Evolutionary conservation across 1,140 invertebrate genomes (phyloP).

Genomic region (Drosophila littoralis): DNA sequence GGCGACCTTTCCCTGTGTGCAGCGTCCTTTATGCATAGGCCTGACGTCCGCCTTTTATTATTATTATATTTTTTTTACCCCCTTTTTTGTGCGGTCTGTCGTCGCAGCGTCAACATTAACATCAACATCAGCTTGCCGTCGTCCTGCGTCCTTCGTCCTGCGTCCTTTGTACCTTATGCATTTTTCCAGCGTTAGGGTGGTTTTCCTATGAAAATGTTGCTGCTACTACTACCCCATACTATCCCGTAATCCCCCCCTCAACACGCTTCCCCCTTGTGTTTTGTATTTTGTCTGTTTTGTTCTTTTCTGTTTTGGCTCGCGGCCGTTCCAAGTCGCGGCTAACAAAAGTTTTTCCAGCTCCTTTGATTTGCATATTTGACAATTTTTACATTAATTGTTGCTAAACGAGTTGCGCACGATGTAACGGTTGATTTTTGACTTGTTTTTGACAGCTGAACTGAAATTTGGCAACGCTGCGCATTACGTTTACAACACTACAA

Average conservation of each 20-base stretch:
- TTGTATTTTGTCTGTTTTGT: conserved; percentile 20
- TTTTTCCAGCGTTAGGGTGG: conserved; percentile 52
- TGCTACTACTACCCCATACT: conserved; percentile 10
- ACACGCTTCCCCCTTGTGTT: neutral
- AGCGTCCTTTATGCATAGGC: conserved; percentile 24
- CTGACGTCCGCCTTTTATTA: conserved; percentile 35
- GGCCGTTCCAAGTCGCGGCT: conserved; percentile 13
- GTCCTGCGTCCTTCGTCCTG: conserved; percentile 60
- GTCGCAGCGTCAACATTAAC: conserved; percentile 63
- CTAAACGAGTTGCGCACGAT: conserved; percentile 48
- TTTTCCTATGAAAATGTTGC: conserved; percentile 68
- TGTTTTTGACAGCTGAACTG: conserved; percentile 29
- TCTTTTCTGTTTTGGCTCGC: conserved; percentile 43
- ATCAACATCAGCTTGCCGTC: conserved; percentile 44
- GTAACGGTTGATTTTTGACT: conserved; percentile 42
- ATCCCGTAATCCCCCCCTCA: neutral
- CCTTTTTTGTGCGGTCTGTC: conserved; percentile 48
- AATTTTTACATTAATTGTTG: conserved; percentile 67
- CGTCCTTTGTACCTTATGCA: conserved; percentile 57
- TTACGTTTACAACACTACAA: conserved; percentile 30
- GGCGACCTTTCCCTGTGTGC: conserved; percentile 31
- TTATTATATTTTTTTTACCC: conserved; percentile 47
- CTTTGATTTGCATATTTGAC: conserved; percentile 56
- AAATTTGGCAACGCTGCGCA: conserved; percentile 68
- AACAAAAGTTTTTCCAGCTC: conserved; percentile 35